Conservation (phyloP, 2,113 vertebrate genomes). For the Oryzias curvinotus region DNA sequence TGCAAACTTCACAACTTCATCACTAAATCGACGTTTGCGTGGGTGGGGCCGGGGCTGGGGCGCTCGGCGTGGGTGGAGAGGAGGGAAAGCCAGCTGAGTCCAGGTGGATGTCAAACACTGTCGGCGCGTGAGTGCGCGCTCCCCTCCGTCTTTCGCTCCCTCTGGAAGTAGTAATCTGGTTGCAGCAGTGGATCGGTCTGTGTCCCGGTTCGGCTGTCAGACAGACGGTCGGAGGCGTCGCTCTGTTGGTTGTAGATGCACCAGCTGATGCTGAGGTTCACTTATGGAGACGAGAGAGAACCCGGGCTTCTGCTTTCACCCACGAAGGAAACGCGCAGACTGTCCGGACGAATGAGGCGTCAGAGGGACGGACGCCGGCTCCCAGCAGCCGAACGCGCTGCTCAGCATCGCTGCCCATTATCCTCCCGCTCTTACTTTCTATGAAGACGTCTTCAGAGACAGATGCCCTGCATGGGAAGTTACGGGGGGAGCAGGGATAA, state of each 20-base stretch:
- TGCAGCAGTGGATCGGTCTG: slow-evolving; percentile 51
- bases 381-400: slow-evolving; percentile 2
- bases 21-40: no score
- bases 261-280: slow-evolving; percentile 48
- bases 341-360: slow-evolving; percentile 48
- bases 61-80: no score
- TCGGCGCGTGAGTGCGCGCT: slow-evolving; percentile 14
- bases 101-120: no score
- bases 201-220: slow-evolving; percentile 28
- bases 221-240: slow-evolving; percentile 15
- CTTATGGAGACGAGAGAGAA: slow-evolving; percentile 63
- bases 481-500: slow-evolving; percentile 64
- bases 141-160: slow-evolving; percentile 15
- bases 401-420: slow-evolving; percentile 2
- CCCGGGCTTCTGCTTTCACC: slow-evolving; percentile 37
- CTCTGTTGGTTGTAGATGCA: slow-evolving; percentile 13
- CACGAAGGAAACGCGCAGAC: slow-evolving; percentile 47
- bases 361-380: slow-evolving; percentile 17
- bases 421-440: slow-evolving; percentile 4
- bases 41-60: no score
- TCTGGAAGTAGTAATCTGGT: slow-evolving; percentile 38
- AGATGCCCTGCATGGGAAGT: slow-evolving; percentile 65
- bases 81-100: no score
- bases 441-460: slow-evolving; percentile 32
- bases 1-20: no score